Evolutionary conservation across 2,888 invertebrate genomes (phyloP).

Genomic region (Cheilosia soror): DNA sequence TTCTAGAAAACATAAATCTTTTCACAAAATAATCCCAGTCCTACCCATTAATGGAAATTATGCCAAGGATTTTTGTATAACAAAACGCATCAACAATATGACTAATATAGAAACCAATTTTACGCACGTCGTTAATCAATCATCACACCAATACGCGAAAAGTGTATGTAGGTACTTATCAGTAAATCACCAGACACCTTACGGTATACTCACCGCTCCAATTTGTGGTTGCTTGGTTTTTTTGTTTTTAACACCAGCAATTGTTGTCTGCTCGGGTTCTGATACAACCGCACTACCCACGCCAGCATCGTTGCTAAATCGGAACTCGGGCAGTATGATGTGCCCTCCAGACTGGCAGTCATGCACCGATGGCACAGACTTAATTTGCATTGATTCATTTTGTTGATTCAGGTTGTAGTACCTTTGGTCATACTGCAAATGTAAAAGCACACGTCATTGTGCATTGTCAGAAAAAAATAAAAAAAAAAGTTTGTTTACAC

Average conservation of each 20-base stretch:
- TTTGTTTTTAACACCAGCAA: conserved; percentile 21
- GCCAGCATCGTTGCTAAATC: conserved; percentile 46
- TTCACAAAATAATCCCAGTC: too few species aligned
- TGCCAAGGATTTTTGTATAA: neutral
- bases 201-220: conserved; percentile 54
- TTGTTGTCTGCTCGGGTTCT: conserved; percentile 35
- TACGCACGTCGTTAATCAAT: neutral
- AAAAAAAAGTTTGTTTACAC: conserved; percentile 29
- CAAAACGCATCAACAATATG: neutral
- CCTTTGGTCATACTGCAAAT: conserved; percentile 61
- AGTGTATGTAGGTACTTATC: neutral
- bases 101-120: conserved; percentile 8
- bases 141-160: neutral
- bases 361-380: conserved; percentile 45
- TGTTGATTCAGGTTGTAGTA: conserved; percentile 35
- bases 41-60: too few species aligned
- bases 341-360: conserved; percentile 71
- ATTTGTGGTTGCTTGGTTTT: conserved; percentile 50
- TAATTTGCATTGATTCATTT: conserved; percentile 75
- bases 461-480: neutral
- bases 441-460: neutral
- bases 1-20: too few species aligned
- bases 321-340: conserved; percentile 75
- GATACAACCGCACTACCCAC: conserved; percentile 31
- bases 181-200: conserved; percentile 11